phyloP scores from a whole-genome alignment of 2,113 vertebrate genomes.

The Hyaena hyaena region DNA sequence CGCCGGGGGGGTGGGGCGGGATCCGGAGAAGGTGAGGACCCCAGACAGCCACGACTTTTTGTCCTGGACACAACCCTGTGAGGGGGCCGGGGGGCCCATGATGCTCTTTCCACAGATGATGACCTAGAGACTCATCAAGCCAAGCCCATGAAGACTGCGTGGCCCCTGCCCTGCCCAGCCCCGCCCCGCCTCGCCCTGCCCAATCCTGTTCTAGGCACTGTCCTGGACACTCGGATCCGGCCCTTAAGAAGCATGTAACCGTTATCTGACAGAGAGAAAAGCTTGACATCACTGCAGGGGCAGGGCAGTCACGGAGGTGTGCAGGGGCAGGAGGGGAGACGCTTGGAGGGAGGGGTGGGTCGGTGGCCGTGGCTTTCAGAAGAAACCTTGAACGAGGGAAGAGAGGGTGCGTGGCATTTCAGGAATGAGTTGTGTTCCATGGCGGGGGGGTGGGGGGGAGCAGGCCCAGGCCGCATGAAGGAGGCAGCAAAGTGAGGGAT shows the following conservation, averaged over 20 bases:
- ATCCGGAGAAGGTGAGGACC: background rate
- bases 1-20: no score
- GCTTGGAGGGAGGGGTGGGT: accelerated
- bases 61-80: background rate
- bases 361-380: background rate
- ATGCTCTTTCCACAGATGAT: background rate
- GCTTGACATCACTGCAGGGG: background rate
- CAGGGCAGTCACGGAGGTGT: background rate
- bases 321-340: background rate
- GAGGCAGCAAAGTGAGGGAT: background rate
- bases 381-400: background rate
- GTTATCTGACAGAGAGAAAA: no score
- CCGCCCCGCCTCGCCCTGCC: background rate
- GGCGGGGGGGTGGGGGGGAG: background rate
- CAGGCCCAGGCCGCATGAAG: accelerated
- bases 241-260: background rate
- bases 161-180: background rate
- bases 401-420: accelerated
- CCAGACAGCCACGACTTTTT: background rate
- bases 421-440: accelerated
- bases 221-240: background rate
- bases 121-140: background rate
- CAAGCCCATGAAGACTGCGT: accelerated
- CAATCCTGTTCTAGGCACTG: background rate
- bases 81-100: no score